Evolutionary conservation across 1,140 invertebrate species (phyloP).

Genomic region (Drosophila arawakana): DNA sequence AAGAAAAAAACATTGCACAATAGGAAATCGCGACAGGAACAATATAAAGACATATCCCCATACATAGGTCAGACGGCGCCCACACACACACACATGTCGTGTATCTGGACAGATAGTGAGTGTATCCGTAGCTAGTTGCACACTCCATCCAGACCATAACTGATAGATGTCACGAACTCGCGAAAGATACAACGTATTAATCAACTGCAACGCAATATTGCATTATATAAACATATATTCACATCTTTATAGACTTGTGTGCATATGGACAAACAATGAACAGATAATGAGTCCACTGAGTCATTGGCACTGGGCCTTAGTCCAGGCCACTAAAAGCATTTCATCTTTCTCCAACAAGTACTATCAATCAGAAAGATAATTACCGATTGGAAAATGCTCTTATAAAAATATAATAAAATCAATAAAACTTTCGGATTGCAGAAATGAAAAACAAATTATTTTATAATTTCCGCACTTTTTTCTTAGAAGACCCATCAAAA

Average conservation of each 20-base stretch:
- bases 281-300: conserved; percentile 59
- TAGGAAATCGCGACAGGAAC: conserved; percentile 54
- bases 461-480: no score
- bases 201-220: conserved; percentile 46
- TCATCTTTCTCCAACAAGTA: conserved; percentile 20
- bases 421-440: neutral
- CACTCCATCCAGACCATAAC: conserved; percentile 53
- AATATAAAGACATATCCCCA: conserved; percentile 41
- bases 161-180: conserved; percentile 68
- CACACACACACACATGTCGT: conserved; percentile 35
- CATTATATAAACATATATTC: conserved; percentile 10
- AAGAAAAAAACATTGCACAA: conserved; percentile 53
- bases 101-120: neutral
- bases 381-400: neutral
- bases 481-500: neutral
- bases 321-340: conserved; percentile 33
- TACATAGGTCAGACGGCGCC: conserved; percentile 53
- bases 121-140: neutral
- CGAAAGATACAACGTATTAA: conserved; percentile 50
- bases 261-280: conserved; percentile 50
- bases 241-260: conserved; percentile 8
- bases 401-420: neutral
- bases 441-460: neutral
- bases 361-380: conserved; percentile 10
- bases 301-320: conserved; percentile 74